Percentiles rank a stretch among this genome's conserved stretches.
Evolutionary conservation across 2,888 invertebrate species (phyloP).

Genomic region (Enchytraeus crypticus): DNA sequence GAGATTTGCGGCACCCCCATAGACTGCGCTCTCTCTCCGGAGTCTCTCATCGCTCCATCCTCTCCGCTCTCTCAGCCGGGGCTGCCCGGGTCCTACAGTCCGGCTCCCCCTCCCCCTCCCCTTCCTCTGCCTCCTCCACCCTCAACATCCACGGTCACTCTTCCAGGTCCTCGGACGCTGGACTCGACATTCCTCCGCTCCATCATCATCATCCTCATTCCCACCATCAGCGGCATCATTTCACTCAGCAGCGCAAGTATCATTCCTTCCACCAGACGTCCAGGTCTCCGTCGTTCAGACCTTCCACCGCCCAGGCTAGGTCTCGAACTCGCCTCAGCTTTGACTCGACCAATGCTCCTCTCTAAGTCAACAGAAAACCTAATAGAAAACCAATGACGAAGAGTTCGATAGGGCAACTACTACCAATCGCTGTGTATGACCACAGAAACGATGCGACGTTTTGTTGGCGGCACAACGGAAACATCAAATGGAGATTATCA

Average conservation of each 20-base stretch:
- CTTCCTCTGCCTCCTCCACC: not conserved
- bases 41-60: constrained; percentile 20
- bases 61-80: constrained; percentile 16
- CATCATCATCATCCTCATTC: not conserved
- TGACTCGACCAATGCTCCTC: not conserved
- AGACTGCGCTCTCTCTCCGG: constrained; percentile 21
- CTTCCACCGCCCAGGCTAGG: not conserved
- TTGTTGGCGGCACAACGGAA: too few relatives aligned
- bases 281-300: not conserved
- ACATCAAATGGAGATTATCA: too few relatives aligned
- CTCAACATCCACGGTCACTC: not conserved
- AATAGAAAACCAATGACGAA: too few relatives aligned
- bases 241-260: not conserved
- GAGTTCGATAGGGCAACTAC: too few relatives aligned
- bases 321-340: not conserved
- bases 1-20: constrained; percentile 17
- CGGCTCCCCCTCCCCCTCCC: constrained; percentile 13
- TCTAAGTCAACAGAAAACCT: too few relatives aligned
- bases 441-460: too few relatives aligned
- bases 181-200: not conserved
- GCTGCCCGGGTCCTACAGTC: constrained; percentile 12
- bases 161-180: not conserved
- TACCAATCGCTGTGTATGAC: too few relatives aligned
- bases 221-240: not conserved
- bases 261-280: not conserved